phyloP scores from a whole-genome alignment of 2,113 vertebrate species.

The Labeo rohita region DNA sequence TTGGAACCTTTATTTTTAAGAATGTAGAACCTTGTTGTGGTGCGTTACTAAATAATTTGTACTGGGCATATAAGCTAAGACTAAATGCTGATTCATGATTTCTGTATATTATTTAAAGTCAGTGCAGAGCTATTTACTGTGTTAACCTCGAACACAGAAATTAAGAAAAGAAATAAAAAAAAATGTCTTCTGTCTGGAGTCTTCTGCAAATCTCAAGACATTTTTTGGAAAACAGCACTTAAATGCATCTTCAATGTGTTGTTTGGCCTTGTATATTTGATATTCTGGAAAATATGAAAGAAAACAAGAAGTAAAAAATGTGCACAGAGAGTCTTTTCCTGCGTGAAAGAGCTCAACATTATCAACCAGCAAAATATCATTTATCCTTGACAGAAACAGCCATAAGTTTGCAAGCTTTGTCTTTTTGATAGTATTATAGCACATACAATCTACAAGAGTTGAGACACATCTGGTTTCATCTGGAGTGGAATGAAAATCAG shows the following conservation, averaged over 20 bases:
- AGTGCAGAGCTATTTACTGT: background rate
- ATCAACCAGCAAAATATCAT: background rate
- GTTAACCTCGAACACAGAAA: background rate
- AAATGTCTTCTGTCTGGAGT: background rate
- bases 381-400: background rate
- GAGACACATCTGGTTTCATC: slow-evolving; percentile 9
- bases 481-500: background rate
- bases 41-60: background rate
- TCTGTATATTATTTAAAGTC: background rate
- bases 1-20: no score
- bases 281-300: background rate
- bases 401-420: background rate
- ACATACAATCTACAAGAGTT: background rate
- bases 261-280: slow-evolving; percentile 1
- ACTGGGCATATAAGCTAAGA: background rate
- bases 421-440: background rate
- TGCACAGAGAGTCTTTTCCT: background rate
- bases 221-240: background rate
- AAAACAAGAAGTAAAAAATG: background rate
- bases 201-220: background rate
- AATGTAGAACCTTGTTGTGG: no score
- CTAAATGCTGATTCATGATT: background rate
- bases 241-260: background rate
- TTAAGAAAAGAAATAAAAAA: background rate
- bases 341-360: background rate